phyloP scores from a whole-genome alignment of 2,113 vertebrate genomes.

The Steatornis caripensis region DNA sequence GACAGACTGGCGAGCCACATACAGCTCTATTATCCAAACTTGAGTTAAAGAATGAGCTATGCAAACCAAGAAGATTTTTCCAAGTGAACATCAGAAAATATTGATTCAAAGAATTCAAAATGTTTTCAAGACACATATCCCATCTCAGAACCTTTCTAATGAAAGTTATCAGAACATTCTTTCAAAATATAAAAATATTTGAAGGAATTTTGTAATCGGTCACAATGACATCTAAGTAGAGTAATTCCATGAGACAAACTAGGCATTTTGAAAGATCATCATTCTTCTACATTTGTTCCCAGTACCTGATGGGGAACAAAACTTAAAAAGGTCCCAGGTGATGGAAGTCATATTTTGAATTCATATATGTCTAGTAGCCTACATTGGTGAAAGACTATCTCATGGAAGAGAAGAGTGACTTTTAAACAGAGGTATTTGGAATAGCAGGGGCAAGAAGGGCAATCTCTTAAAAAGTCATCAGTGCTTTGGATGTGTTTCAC shows the following conservation, averaged over 20 bases:
- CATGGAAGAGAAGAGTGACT: background rate
- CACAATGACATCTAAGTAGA: background rate
- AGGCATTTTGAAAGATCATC: background rate
- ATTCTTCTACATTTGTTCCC: background rate
- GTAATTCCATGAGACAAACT: background rate
- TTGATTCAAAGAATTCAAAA: background rate
- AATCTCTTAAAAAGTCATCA: background rate
- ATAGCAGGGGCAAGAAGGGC: background rate
- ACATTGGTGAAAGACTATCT: background rate
- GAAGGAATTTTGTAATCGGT: background rate
- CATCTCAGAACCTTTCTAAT: background rate
- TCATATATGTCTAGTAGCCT: background rate
- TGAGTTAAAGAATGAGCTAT: background rate
- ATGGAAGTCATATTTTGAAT: background rate
- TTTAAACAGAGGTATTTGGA: background rate
- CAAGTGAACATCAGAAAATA: background rate
- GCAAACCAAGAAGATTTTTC: background rate
- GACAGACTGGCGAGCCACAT: background rate
- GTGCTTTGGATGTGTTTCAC: background rate
- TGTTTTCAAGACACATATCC: background rate
- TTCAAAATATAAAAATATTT: background rate
- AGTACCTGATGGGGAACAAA: accelerated
- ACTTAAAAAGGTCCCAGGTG: background rate
- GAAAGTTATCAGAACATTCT: background rate
- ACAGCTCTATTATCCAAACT: background rate